phyloP scores from a whole-genome alignment of 2,113 vertebrate species.

The Miniopterus natalensis region DNA sequence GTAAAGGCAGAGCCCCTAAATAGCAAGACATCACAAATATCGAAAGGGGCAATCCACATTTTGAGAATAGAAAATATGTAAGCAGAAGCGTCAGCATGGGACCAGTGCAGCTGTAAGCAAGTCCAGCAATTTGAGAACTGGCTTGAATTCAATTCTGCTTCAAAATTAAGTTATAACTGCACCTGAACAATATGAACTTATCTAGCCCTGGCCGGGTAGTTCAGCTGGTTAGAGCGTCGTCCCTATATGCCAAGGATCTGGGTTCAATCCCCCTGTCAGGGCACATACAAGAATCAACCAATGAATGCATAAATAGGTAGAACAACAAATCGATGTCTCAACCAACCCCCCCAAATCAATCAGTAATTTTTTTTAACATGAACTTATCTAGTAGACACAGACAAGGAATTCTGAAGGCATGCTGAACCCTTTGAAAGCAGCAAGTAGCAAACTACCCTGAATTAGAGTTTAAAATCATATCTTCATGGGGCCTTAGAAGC shows the following conservation, averaged over 20 bases:
- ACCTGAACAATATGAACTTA: constrained; percentile 27
- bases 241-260: neutral
- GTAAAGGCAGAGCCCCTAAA: neutral
- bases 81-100: neutral
- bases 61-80: neutral
- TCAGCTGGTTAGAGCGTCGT: neutral
- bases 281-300: neutral
- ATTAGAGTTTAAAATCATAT: constrained; percentile 17
- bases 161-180: constrained; percentile 46
- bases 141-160: constrained; percentile 37
- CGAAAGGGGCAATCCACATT: neutral
- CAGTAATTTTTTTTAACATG: neutral
- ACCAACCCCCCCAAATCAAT: neutral
- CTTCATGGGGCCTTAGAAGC: constrained; percentile 32
- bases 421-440: neutral
- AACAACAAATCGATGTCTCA: neutral
- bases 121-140: neutral
- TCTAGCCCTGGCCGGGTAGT: neutral
- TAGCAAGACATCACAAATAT: constrained; percentile 10
- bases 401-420: neutral
- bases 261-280: neutral
- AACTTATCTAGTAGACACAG: neutral
- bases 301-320: neutral
- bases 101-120: neutral
- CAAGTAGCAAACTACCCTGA: constrained; percentile 25